A percentile compares a stretch with the other conserved stretches of the same genome.
These are phyloP conservation scores for Brachymystax lenok DNA, from an alignment of 2,797 vertebrate species.

Conservation along the genomic window DNA sequence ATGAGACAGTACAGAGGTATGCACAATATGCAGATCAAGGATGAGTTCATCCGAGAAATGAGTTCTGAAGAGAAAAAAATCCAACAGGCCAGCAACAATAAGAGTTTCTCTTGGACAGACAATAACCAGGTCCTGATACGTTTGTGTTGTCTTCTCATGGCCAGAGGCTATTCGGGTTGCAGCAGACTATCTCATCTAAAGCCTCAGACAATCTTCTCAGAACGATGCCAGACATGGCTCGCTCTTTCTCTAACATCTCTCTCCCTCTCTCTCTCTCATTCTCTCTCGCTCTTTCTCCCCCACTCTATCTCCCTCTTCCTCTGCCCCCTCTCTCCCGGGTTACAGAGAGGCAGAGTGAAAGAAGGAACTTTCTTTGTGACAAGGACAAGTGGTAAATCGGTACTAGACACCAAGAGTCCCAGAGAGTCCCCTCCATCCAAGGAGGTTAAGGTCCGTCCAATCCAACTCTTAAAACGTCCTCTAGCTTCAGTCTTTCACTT, in stretches of 20 bases:
- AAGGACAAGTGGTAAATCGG: slow-evolving; percentile 7
- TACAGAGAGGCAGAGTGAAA: not conserved
- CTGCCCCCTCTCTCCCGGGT: not conserved
- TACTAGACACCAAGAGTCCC: not conserved
- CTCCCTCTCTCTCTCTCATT: no score
- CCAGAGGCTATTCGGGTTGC: not conserved
- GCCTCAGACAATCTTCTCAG: not conserved
- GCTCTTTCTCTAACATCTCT: no score
- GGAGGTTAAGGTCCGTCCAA: slow-evolving; percentile 2
- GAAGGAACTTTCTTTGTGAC: slow-evolving; percentile 4
- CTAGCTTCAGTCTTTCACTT: not conserved
- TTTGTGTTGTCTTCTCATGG: not conserved
- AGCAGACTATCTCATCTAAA: not conserved
- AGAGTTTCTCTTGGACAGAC: not conserved
- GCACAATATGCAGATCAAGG: not conserved
- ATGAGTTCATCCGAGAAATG: not conserved
- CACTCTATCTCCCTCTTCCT: not conserved
- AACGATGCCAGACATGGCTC: no score
- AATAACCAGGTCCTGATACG: not conserved
- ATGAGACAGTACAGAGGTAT: no score
- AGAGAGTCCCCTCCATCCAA: not conserved
- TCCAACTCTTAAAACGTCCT: not conserved
- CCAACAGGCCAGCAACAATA: not conserved
- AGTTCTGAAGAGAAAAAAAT: not conserved
- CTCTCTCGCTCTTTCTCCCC: not conserved